Conservation (phyloP, 2,888 invertebrate species). For the Plagodis dolabraria region DNA sequence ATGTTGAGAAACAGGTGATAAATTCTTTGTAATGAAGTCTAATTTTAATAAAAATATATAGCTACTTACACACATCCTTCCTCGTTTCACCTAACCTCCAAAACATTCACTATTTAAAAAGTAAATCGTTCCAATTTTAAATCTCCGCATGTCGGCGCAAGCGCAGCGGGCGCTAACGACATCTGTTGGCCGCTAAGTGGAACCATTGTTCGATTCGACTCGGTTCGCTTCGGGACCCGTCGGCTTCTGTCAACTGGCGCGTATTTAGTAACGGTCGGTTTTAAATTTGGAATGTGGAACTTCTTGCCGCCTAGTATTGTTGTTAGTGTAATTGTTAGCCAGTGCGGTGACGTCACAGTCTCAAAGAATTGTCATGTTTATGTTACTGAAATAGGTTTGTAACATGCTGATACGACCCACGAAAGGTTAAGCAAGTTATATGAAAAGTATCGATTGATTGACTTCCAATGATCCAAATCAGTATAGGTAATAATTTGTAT, state of each 20-base stretch:
- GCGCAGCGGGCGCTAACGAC: constrained; percentile 81
- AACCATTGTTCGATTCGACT: constrained; percentile 78
- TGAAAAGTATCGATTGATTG: too few relatives aligned
- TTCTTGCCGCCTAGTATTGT: constrained; percentile 57
- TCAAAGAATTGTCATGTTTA: constrained; percentile 4
- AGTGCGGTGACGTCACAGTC: constrained; percentile 21
- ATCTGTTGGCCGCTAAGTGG: constrained; percentile 78
- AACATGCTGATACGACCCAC: too few relatives aligned
- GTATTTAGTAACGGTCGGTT: constrained; percentile 76
- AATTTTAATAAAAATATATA: too few relatives aligned
- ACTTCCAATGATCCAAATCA: too few relatives aligned
- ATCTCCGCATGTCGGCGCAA: constrained; percentile 60
- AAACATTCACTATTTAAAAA: constrained; percentile 37
- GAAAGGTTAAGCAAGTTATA: too few relatives aligned
- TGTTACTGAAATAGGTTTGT: not conserved
- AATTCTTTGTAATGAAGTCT: too few relatives aligned
- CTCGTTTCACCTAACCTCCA: constrained; percentile 17
- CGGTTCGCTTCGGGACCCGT: constrained; percentile 62
- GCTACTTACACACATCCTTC: not conserved
- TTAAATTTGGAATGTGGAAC: constrained; percentile 72
- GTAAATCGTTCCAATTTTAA: constrained; percentile 59
- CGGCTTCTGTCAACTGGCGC: constrained; percentile 71
- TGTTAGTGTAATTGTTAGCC: constrained; percentile 32
- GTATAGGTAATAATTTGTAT: too few relatives aligned
- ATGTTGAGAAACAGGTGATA: too few relatives aligned